These are phyloP conservation scores for Platycheirus rosarum DNA, from an alignment of 2,888 invertebrate species.

Conservation along the genomic window DNA sequence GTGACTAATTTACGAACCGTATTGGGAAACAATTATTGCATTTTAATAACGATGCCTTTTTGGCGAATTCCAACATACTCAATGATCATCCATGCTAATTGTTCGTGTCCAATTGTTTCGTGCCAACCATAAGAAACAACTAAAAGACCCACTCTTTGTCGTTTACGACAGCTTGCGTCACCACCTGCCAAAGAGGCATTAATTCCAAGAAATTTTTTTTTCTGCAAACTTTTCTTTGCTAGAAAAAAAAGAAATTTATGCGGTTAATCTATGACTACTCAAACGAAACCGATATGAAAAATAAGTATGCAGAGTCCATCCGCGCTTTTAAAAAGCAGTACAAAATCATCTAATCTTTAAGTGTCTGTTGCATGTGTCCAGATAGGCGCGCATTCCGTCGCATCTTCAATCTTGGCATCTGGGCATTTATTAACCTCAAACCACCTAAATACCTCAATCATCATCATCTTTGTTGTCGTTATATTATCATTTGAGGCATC, in stretches of 20 bases:
- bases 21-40: conserved; percentile 59
- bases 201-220: conserved; percentile 31
- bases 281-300: conserved; percentile 24
- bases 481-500: conserved; percentile 63
- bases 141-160: conserved; percentile 30
- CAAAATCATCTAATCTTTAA: background rate
- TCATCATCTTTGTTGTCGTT: conserved; percentile 65
- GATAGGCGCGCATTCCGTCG: conserved; percentile 61
- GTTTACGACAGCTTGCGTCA: conserved; percentile 23
- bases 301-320: conserved; percentile 53
- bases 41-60: conserved; percentile 59
- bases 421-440: conserved; percentile 72
- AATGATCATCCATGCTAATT: conserved; percentile 55
- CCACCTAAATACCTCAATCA: conserved; percentile 74
- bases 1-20: conserved; percentile 42
- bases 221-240: background rate
- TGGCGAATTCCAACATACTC: conserved; percentile 62
- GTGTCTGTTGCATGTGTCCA: conserved; percentile 33
- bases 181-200: conserved; percentile 26
- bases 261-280: conserved; percentile 32
- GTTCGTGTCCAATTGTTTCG: conserved; percentile 68
- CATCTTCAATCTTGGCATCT: conserved; percentile 70
- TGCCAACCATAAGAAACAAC: conserved; percentile 5
- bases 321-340: conserved; percentile 46
- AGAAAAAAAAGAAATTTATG: too few relatives aligned